Conservation (phyloP, 1,140 invertebrate species). For the Bombus superbus region DNA sequence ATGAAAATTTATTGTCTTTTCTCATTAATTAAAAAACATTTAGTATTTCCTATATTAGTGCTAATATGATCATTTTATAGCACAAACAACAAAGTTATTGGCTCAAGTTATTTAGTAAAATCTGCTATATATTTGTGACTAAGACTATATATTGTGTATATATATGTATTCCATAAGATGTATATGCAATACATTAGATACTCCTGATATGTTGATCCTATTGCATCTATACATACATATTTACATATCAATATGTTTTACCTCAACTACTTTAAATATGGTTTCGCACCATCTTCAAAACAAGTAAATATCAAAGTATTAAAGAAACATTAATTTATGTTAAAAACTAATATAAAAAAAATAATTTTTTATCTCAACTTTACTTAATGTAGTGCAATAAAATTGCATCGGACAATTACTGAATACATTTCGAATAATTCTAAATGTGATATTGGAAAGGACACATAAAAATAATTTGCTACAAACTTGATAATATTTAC, state of each 20-base stretch:
- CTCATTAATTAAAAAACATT: conserved; percentile 22
- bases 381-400: background rate
- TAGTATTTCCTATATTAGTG: background rate
- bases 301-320: background rate
- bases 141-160: conserved; percentile 14
- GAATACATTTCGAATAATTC: conserved; percentile 13
- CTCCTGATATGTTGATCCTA: background rate
- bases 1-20: conserved; percentile 17
- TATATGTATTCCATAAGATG: conserved; percentile 12
- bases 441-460: conserved; percentile 19
- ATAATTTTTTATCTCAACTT: background rate
- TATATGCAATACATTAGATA: background rate
- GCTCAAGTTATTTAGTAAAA: background rate
- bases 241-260: conserved; percentile 11
- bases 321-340: background rate
- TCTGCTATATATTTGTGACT: background rate
- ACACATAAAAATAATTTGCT: conserved; percentile 26
- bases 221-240: conserved; percentile 8
- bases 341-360: background rate
- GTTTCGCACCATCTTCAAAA: background rate
- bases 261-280: background rate
- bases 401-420: background rate
- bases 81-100: background rate
- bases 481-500: conserved; percentile 23
- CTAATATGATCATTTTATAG: conserved; percentile 11